Conservation (phyloP, 1,140 invertebrate genomes). For the Sitobion miscanthi region DNA sequence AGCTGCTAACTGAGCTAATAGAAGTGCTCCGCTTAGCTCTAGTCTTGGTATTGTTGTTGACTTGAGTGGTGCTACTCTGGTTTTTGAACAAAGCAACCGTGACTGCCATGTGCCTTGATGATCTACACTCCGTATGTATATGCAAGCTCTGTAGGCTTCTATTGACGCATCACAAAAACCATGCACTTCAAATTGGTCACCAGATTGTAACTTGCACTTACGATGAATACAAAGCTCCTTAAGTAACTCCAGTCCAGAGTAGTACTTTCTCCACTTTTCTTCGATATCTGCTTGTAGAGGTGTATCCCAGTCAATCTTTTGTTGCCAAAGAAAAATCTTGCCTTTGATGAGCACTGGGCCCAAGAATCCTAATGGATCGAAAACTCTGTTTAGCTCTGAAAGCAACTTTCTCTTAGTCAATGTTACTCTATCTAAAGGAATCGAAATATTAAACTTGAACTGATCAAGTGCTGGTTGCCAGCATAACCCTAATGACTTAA, state of each 20-base stretch:
- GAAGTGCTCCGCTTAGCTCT: no score
- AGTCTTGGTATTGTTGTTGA: no score
- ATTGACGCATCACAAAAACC: not conserved
- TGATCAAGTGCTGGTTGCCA: no score
- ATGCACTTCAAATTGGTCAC: not conserved
- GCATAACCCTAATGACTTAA: no score
- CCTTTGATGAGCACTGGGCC: constrained; percentile 58
- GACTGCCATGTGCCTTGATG: not conserved
- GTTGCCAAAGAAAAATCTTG: constrained; percentile 64
- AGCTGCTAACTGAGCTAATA: no score
- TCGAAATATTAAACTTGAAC: no score
- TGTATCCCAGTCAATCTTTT: constrained; percentile 62
- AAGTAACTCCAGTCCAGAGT: constrained; percentile 1
- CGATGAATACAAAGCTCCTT: constrained; percentile 21
- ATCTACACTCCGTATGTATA: not conserved
- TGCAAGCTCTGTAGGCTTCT: not conserved
- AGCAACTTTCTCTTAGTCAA: no score
- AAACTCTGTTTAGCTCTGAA: no score
- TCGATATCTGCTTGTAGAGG: not conserved
- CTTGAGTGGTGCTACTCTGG: no score
- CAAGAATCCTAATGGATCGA: no score
- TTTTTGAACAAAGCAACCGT: no score
- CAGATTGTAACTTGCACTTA: not conserved
- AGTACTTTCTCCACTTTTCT: not conserved
- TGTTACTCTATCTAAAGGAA: no score